phyloP scores from a whole-genome alignment of 1,140 invertebrate genomes.

The Drosophila malerkotliana region DNA sequence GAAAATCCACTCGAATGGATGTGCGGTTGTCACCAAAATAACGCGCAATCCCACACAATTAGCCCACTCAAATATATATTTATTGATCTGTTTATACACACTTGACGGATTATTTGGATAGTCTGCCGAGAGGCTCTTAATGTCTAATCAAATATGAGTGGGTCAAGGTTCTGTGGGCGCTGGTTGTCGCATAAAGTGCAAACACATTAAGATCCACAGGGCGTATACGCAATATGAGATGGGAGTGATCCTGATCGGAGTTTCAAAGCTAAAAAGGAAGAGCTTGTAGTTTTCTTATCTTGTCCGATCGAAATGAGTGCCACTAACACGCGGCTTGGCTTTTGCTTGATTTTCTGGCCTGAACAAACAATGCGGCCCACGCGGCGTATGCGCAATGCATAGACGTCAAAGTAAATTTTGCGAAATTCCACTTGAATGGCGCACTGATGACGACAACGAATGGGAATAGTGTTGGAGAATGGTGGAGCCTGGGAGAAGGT shows the following conservation, averaged over 20 bases:
- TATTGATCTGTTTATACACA: conserved; percentile 9
- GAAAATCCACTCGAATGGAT: conserved; percentile 8
- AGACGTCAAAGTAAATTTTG: conserved; percentile 70
- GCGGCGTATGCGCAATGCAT: conserved; percentile 69
- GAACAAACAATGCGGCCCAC: conserved; percentile 44
- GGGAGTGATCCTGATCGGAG: too few species aligned
- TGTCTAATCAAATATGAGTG: conserved; percentile 58
- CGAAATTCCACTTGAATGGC: conserved; percentile 73
- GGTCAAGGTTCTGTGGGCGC: neutral
- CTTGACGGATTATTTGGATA: conserved; percentile 22
- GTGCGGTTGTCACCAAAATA: conserved; percentile 16
- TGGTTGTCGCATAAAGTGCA: conserved; percentile 1
- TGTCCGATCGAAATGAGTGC: neutral
- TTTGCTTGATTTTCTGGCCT: conserved; percentile 12
- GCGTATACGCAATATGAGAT: neutral
- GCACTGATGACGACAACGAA: conserved; percentile 60
- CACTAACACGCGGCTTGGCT: neutral
- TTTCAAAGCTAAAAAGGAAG: too few species aligned
- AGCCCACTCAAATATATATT: conserved; percentile 8
- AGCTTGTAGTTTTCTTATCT: too few species aligned
- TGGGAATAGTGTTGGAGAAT: conserved; percentile 18
- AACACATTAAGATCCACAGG: neutral
- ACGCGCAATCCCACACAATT: conserved; percentile 20
- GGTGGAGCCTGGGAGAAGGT: neutral
- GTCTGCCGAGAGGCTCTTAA: conserved; percentile 39